These are phyloP conservation scores for Drosophila tsacasi DNA, from an alignment of 1,140 invertebrate genomes.

Conservation along the genomic window DNA sequence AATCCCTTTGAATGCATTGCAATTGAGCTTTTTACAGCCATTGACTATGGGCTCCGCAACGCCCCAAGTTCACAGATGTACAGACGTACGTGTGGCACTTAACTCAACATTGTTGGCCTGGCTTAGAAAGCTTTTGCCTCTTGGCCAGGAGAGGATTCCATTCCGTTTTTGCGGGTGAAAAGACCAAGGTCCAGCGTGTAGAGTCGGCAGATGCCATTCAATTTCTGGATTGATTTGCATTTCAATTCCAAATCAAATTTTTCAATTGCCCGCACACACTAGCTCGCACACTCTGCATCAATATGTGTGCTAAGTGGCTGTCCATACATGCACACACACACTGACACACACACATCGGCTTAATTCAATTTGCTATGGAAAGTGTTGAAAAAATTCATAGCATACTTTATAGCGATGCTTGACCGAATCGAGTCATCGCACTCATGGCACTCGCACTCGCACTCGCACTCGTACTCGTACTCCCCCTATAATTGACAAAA, in stretches of 20 bases:
- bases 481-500: conserved; percentile 73
- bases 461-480: not conserved
- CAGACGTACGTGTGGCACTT: conserved; percentile 60
- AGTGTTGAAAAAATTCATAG: conserved; percentile 72
- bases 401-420: conserved; percentile 63
- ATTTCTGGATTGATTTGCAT: conserved; percentile 82
- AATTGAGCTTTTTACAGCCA: conserved; percentile 82
- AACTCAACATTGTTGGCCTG: conserved; percentile 61
- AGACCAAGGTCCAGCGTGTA: conserved; percentile 10
- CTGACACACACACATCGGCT: conserved; percentile 19
- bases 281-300: conserved; percentile 4
- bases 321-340: conserved; percentile 28
- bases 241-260: conserved; percentile 83
- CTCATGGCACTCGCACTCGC: not conserved
- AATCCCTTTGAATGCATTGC: conserved; percentile 83
- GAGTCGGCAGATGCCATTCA: conserved; percentile 57
- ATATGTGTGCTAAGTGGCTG: conserved; percentile 54
- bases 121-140: conserved; percentile 52
- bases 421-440: conserved; percentile 21
- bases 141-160: conserved; percentile 46
- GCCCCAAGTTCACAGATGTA: not conserved
- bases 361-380: conserved; percentile 72
- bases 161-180: conserved; percentile 27
- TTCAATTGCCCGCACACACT: conserved; percentile 66
- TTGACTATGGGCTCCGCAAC: conserved; percentile 43